These are phyloP conservation scores for Sebastiscus tertius DNA, from an alignment of 2,797 vertebrate species.

Conservation along the genomic window DNA sequence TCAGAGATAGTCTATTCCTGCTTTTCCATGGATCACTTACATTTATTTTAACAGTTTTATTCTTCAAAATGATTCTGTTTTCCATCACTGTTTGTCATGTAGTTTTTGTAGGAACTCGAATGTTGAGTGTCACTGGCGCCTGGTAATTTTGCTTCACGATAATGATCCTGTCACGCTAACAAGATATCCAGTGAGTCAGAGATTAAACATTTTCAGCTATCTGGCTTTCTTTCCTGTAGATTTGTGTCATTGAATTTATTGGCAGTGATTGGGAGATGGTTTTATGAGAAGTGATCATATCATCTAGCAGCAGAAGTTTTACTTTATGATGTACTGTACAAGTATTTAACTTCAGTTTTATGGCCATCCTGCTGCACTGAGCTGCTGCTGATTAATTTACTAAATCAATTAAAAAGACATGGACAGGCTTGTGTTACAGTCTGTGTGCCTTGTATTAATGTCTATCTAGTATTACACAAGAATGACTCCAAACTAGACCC, in stretches of 20 bases:
- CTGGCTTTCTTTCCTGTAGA: not conserved
- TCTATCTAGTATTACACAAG: slow-evolving; percentile 56
- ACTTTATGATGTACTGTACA: slow-evolving; percentile 2
- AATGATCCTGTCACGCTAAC: not conserved
- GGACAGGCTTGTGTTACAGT: slow-evolving; percentile 52
- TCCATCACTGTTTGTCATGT: not conserved
- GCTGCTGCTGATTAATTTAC: slow-evolving; percentile 52
- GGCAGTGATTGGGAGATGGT: not conserved
- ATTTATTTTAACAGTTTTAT: not conserved
- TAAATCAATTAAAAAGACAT: slow-evolving; percentile 66
- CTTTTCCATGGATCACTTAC: not conserved
- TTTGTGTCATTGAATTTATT: not conserved
- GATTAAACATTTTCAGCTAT: slow-evolving; percentile 7
- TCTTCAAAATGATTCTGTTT: not conserved
- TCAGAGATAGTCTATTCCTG: slow-evolving; percentile 42
- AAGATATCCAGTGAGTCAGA: slow-evolving; percentile 17
- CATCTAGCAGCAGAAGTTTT: not conserved
- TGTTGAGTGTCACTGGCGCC: not conserved
- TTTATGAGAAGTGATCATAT: not conserved
- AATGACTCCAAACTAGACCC: slow-evolving; percentile 39
- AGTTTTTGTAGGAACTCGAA: not conserved
- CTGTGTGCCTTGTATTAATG: slow-evolving; percentile 32
- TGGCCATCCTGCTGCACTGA: not conserved
- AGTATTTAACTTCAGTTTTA: slow-evolving; percentile 7
- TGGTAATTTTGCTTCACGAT: not conserved